A percentile compares a stretch with the other conserved stretches of the same genome.
Evolutionary conservation across 2,797 vertebrate genomes (phyloP).

Genomic region (Neopelma chrysocephalum): DNA sequence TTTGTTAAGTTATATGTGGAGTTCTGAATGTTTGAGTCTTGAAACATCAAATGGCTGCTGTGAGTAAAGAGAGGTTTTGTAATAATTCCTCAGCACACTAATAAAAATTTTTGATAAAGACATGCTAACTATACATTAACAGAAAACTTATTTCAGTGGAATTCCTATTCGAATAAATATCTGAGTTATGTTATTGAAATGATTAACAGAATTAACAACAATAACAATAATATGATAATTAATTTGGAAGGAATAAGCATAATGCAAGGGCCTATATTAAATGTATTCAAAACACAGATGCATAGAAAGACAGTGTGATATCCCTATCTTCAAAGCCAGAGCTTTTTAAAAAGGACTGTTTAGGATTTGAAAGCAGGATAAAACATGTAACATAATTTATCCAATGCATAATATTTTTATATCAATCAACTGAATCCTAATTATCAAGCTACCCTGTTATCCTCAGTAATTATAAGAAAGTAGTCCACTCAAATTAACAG

Average conservation of each 20-base stretch:
- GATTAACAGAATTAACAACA: background rate
- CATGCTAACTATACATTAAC: background rate
- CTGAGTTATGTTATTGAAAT: background rate
- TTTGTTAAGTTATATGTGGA: background rate
- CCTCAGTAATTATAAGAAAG: background rate
- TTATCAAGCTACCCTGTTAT: background rate
- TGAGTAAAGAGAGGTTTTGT: background rate
- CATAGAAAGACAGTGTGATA: background rate
- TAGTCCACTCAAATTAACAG: background rate
- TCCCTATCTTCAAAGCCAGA: background rate
- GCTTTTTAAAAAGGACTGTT: background rate
- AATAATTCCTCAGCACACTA: background rate
- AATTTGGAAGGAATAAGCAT: background rate
- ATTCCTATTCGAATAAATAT: background rate
- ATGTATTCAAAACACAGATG: background rate
- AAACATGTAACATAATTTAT: background rate
- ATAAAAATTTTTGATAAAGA: background rate
- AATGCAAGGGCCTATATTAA: background rate
- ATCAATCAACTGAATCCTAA: background rate
- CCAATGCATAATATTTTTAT: background rate
- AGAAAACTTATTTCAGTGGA: background rate
- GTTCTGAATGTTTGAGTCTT: background rate
- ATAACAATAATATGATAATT: background rate
- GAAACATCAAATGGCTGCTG: background rate
- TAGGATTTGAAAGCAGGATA: background rate